A percentile compares a stretch with the other conserved stretches of the same genome.
These are phyloP conservation scores for Pelmatolapia mariae DNA, from an alignment of 2,113 vertebrate species.

Conservation along the genomic window DNA sequence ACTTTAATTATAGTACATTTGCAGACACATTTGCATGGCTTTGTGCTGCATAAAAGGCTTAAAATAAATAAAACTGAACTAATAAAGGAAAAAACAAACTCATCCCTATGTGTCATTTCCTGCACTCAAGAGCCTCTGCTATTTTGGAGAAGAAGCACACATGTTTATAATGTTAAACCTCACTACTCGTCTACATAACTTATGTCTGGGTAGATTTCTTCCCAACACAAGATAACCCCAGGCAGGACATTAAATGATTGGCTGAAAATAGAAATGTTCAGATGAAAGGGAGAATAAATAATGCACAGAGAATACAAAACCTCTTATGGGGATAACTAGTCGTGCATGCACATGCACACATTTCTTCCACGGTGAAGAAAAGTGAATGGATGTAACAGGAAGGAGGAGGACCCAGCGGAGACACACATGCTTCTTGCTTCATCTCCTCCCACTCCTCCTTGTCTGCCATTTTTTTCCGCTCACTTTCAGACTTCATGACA, in stretches of 20 bases:
- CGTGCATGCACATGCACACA: conserved; percentile 16
- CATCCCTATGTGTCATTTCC: neutral
- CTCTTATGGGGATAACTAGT: conserved; percentile 57
- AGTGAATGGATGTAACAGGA: conserved; percentile 68
- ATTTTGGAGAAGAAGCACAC: neutral
- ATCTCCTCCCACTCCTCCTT: conserved; percentile 58
- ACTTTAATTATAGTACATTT: conserved; percentile 16
- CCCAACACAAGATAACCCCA: conserved; percentile 28
- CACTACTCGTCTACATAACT: conserved; percentile 21
- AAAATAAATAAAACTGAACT: neutral
- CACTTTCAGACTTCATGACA: conserved; percentile 61
- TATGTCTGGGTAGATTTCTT: conserved; percentile 15
- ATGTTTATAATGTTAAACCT: conserved; percentile 19
- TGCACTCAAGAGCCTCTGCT: conserved; percentile 3
- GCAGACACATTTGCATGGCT: neutral
- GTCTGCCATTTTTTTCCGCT: conserved; percentile 44
- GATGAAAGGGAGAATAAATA: conserved; percentile 65
- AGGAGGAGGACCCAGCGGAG: conserved; percentile 63
- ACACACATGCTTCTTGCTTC: conserved; percentile 59
- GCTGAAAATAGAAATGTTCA: conserved; percentile 61
- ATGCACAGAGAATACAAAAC: conserved; percentile 66
- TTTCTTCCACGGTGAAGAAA: conserved; percentile 37
- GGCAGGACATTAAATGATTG: conserved; percentile 51
- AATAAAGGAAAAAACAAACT: neutral
- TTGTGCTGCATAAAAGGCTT: neutral